Conservation (phyloP, 2,113 vertebrate genomes). For the Planiliza haematocheilus region DNA sequence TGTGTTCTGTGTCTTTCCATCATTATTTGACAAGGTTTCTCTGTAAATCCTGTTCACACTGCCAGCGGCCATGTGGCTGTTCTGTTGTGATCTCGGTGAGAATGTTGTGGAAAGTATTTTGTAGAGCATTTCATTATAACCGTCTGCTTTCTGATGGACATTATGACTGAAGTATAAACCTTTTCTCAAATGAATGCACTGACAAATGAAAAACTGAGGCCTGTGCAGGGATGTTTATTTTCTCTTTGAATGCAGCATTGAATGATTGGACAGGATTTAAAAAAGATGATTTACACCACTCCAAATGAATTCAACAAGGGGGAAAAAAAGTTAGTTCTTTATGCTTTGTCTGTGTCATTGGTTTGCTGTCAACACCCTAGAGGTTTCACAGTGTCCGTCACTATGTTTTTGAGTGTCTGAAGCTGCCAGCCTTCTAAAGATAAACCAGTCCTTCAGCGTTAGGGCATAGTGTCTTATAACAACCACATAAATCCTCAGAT, state of each 20-base stretch:
- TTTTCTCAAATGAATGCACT: slow-evolving; percentile 2
- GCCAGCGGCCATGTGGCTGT: not conserved
- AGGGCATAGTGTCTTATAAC: slow-evolving; percentile 74
- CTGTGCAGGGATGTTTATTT: not conserved
- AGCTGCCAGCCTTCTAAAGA: slow-evolving; percentile 60
- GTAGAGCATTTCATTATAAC: not conserved
- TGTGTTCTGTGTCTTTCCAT: slow-evolving; percentile 17
- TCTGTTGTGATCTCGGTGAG: slow-evolving; percentile 7
- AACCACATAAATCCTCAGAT: slow-evolving; percentile 64
- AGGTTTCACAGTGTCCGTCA: slow-evolving; percentile 10
- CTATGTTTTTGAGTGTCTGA: slow-evolving; percentile 8
- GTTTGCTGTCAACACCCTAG: slow-evolving; percentile 9
- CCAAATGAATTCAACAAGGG: not conserved
- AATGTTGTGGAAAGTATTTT: slow-evolving; percentile 1
- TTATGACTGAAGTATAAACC: slow-evolving; percentile 1
- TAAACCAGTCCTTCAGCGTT: slow-evolving; percentile 61
- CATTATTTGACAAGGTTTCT: slow-evolving; percentile 14
- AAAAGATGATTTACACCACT: not conserved
- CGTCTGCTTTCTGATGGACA: not conserved
- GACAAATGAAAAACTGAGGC: slow-evolving; percentile 13
- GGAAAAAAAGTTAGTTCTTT: not conserved
- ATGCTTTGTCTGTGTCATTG: not conserved
- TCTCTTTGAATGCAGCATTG: slow-evolving; percentile 11
- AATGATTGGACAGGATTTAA: not conserved
- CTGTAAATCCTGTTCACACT: slow-evolving; percentile 4